Evolutionary conservation across 2,113 vertebrate species (phyloP).

Genomic region (Melanocharis versteri): DNA sequence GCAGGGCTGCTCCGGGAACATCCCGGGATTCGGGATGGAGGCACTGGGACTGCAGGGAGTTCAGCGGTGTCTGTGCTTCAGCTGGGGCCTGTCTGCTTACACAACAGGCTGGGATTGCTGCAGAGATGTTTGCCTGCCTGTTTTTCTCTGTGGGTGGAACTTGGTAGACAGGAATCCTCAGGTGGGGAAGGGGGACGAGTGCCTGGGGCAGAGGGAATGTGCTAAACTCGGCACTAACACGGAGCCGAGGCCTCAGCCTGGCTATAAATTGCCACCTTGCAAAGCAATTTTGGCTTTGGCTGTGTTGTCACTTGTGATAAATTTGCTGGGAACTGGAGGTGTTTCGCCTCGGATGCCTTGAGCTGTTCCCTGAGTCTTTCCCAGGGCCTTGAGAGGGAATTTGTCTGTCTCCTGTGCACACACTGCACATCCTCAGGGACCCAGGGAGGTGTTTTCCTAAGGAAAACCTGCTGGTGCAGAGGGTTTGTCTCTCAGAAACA

Average conservation of each 20-base stretch:
- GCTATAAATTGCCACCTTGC: slow-evolving; percentile 11
- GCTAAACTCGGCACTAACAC: neutral
- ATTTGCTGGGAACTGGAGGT: neutral
- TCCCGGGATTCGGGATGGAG: neutral
- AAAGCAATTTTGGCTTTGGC: neutral
- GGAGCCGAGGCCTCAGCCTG: neutral
- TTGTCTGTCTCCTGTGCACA: neutral
- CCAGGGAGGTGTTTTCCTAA: neutral
- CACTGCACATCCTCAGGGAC: neutral
- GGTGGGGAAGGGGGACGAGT: neutral
- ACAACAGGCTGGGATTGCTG: neutral
- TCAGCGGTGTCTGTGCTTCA: fast-evolving
- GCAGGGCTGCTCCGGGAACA: neutral
- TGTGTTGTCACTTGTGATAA: neutral
- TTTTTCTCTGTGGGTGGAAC: neutral
- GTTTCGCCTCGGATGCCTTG: neutral
- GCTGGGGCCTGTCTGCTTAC: neutral
- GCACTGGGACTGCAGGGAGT: neutral
- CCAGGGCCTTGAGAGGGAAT: neutral
- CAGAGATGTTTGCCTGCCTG: neutral
- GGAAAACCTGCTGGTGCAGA: neutral
- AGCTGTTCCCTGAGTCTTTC: neutral
- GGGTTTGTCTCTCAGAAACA: neutral
- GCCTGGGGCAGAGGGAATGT: neutral
- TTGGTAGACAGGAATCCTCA: slow-evolving; percentile 12